Base-by-base conservation (phyloP, 1,140 invertebrate genomes). In the Hylaeus anthracinus region DNA sequence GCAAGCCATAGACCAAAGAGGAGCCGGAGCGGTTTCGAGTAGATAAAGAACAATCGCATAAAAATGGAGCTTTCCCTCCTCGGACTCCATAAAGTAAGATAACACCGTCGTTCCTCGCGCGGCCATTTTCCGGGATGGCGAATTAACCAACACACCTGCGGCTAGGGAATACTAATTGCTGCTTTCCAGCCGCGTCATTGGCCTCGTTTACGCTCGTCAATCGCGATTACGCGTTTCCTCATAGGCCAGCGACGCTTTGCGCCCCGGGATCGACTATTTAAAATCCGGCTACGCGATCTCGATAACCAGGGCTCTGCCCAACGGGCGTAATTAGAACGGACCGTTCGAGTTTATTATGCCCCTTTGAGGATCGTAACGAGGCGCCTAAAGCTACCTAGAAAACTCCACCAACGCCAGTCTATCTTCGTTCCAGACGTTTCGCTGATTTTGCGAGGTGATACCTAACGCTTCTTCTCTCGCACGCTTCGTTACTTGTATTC, bases 311-410 rank as follows among this genome's bases (percentile, higher is more conserved):
- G 10, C 69, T 37, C 39, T 82, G 71, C 85, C 87, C 84, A 77
- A 48, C 67, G 79, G 87, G 84, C 79, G 77, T 88, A 88, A 88
- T 88, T 88, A 88, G 72, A 82, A 69, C 77, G 60, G 56, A 80
- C 75, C 77, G 74, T 75, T 82, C 84, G 63, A 88, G 84, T 86
- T 88, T 88, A 88, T 88, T 88, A 88, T 84, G 70, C 70, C 80
- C 82, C 87, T 88, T 88, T 88, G 87, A 88, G 64, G 63, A 78
- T 84, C 63, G 72, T 86, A 88, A 88, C 87, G 79, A 88, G 83
- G 65, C 43, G 67, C 84, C 79, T n/a, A n/a, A 55, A 81, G 84
- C 87, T 37, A 82, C 67, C 56, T 4, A n/a, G 5, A 9, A 55
- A 74, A 55, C 71, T 5, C 71, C 14, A 58, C 4, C 45, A 58